These are phyloP conservation scores for Chrysolina oricalcia DNA, from an alignment of 2,888 invertebrate genomes.

Conservation along the genomic window DNA sequence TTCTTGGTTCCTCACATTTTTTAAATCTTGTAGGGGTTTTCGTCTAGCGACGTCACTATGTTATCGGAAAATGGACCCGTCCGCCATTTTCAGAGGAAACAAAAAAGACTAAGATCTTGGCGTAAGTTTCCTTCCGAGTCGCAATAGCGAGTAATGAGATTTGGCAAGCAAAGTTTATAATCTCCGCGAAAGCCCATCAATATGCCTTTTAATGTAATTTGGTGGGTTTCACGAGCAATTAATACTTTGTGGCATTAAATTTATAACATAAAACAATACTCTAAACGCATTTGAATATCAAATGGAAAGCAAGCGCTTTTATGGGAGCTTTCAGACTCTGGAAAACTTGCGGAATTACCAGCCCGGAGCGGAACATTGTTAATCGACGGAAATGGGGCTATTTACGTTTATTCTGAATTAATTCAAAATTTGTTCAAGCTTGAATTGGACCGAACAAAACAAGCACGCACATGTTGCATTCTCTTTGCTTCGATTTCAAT, in stretches of 20 bases:
- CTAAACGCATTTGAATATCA: conserved; percentile 67
- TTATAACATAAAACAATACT: conserved; percentile 68
- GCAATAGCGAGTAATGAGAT: conserved; percentile 45
- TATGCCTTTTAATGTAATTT: conserved; percentile 61
- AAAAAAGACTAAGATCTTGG: conserved; percentile 6
- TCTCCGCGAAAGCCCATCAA: conserved; percentile 58
- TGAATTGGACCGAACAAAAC: conserved; percentile 63
- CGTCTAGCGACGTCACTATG: no score
- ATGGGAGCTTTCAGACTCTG: conserved; percentile 62
- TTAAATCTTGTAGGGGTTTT: no score
- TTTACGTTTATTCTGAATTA: conserved; percentile 68
- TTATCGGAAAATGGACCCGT: background rate
- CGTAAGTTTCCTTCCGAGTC: background rate
- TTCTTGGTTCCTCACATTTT: no score
- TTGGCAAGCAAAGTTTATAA: conserved; percentile 58
- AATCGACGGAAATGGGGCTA: conserved; percentile 67
- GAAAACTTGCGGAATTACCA: conserved; percentile 63
- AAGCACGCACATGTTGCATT: conserved; percentile 11
- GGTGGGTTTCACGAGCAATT: conserved; percentile 59
- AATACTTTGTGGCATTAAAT: conserved; percentile 65
- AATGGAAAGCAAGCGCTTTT: conserved; percentile 63
- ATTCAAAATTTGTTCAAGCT: conserved; percentile 66
- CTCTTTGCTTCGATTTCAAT: conserved; percentile 6
- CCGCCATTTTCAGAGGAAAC: background rate
- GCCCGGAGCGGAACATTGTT: conserved; percentile 64